Evolutionary conservation across 2,888 invertebrate species (phyloP).

Genomic region (Villa cingulata): DNA sequence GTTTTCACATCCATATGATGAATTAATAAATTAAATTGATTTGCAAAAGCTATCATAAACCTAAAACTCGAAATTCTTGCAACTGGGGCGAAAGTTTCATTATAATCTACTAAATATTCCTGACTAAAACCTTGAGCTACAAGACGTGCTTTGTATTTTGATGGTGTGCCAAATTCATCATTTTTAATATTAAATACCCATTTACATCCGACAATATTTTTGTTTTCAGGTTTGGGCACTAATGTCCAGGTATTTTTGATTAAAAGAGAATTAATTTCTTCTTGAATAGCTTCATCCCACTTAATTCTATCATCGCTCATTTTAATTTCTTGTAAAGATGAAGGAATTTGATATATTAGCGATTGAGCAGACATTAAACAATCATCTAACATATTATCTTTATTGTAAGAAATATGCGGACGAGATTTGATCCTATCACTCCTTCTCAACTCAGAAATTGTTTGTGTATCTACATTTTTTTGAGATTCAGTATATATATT

Average conservation of each 20-base stretch:
- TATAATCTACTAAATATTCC: conserved; percentile 11
- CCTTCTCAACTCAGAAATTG: not conserved
- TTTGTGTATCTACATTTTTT: not conserved
- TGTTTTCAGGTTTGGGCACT: conserved; percentile 11
- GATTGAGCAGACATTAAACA: conserved; percentile 10
- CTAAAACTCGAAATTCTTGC: conserved; percentile 13
- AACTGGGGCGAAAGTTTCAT: too few species aligned
- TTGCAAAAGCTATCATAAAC: conserved; percentile 12
- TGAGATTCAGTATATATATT: not conserved
- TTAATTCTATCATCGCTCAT: conserved; percentile 12
- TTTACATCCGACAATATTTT: conserved; percentile 16
- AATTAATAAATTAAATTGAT: conserved; percentile 13
- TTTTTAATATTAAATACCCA: conserved; percentile 17
- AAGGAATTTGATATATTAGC: conserved; percentile 11
- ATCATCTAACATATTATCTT: conserved; percentile 6
- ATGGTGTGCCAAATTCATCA: conserved; percentile 9
- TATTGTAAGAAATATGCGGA: conserved; percentile 1
- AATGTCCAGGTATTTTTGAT: conserved; percentile 16
- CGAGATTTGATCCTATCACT: conserved; percentile 7
- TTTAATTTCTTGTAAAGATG: too few species aligned
- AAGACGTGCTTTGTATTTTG: conserved; percentile 13
- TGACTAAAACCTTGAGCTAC: conserved; percentile 13
- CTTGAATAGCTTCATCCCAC: conserved; percentile 17
- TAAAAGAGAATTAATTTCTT: conserved; percentile 15
- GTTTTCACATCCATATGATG: conserved; percentile 15